These are phyloP conservation scores for Lynx canadensis DNA, from an alignment of 2,113 vertebrate genomes.

Conservation along the genomic window DNA sequence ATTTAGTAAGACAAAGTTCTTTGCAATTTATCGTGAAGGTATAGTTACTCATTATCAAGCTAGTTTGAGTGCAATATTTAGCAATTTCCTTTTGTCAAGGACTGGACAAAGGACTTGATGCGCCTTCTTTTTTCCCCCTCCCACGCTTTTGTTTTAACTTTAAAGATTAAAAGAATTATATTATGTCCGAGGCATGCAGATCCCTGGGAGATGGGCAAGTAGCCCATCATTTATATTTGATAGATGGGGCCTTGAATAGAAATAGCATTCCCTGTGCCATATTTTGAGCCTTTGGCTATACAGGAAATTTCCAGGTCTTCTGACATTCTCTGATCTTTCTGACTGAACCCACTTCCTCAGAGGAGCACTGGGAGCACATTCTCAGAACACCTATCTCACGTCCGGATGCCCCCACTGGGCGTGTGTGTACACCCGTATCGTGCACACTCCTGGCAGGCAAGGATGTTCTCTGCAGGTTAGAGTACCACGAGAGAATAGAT, in stretches of 20 bases:
- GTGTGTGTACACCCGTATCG: no score
- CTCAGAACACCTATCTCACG: background rate
- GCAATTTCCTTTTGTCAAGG: background rate
- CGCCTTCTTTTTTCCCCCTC: background rate
- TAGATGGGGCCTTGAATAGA: background rate
- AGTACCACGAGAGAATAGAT: background rate
- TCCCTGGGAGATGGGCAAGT: background rate
- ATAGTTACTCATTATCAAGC: background rate
- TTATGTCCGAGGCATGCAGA: background rate
- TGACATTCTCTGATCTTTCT: background rate
- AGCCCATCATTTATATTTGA: background rate
- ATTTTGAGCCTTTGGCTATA: background rate
- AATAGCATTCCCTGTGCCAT: background rate
- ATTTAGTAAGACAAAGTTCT: background rate
- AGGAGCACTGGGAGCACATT: background rate
- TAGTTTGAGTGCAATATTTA: background rate
- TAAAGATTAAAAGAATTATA: slow-evolving; percentile 18
- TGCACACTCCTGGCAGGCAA: background rate
- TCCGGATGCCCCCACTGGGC: background rate
- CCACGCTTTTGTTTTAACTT: background rate
- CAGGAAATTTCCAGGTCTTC: background rate
- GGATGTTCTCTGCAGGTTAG: background rate
- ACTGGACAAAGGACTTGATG: background rate
- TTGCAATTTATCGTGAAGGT: background rate
- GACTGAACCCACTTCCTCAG: background rate